Evolutionary conservation across 1,140 invertebrate species (phyloP).

Genomic region (Steinernema feltiae): DNA sequence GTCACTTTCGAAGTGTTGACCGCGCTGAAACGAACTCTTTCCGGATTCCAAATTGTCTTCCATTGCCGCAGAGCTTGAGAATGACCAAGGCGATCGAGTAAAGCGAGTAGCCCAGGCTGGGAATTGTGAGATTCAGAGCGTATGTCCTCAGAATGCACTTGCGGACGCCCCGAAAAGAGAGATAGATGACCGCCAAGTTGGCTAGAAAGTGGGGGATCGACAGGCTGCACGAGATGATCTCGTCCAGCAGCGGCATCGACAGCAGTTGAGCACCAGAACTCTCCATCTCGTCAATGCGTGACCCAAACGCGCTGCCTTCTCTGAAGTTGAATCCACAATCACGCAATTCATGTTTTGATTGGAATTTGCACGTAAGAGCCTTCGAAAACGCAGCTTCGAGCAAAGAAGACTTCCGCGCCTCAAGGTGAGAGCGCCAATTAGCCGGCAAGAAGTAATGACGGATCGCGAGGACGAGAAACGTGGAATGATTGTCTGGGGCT

Average conservation of each 20-base stretch:
- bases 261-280: too few species aligned
- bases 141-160: neutral
- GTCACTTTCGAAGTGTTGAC: neutral
- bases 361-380: too few species aligned
- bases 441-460: too few species aligned
- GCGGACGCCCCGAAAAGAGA: neutral
- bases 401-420: too few species aligned
- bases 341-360: too few species aligned
- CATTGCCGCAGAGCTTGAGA: neutral
- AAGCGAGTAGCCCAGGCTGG: neutral
- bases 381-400: too few species aligned
- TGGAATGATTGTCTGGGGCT: too few species aligned
- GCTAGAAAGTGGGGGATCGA: neutral
- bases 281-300: too few species aligned
- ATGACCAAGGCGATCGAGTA: neutral
- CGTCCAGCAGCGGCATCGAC: neutral
- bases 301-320: too few species aligned
- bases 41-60: neutral
- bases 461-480: too few species aligned
- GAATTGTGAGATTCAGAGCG: neutral
- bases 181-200: neutral
- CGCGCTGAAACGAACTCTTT: neutral
- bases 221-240: neutral
- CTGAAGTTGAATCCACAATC: too few species aligned
- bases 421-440: too few species aligned